phyloP scores from a whole-genome alignment of 2,888 invertebrate species.

The Colletes collaris region DNA sequence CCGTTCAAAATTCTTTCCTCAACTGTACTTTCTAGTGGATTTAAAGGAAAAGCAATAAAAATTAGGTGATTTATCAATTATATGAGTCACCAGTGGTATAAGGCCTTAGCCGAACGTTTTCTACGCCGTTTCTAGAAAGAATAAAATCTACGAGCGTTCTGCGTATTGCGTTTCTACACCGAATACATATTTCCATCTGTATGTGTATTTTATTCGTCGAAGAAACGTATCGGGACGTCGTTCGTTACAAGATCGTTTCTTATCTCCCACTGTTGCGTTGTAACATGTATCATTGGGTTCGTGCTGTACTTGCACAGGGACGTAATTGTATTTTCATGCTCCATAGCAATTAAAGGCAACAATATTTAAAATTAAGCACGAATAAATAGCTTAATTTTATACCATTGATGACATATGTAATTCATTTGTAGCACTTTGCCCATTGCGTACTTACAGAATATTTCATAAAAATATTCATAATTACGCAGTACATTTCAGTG shows the following conservation, averaged over 20 bases:
- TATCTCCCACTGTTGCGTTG: conserved; percentile 34
- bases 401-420: background rate
- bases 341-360: background rate
- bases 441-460: too few relatives aligned
- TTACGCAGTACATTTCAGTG: too few relatives aligned
- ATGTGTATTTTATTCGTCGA: too few relatives aligned
- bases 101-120: too few relatives aligned
- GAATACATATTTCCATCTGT: too few relatives aligned
- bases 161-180: too few relatives aligned
- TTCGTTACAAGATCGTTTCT: conserved; percentile 2
- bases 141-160: too few relatives aligned
- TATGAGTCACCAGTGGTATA: background rate
- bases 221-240: background rate
- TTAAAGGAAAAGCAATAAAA: background rate
- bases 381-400: background rate
- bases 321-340: conserved; percentile 4
- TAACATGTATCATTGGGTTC: conserved; percentile 37
- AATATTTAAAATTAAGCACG: background rate
- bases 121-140: too few relatives aligned
- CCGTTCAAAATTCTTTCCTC: background rate
- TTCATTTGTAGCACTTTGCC: too few relatives aligned
- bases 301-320: conserved; percentile 20
- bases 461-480: too few relatives aligned
- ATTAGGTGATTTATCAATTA: background rate
- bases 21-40: conserved; percentile 7